Evolutionary conservation across 2,113 vertebrate genomes (phyloP), one percentile per base, ranked within the genome.

Genomic region (Amia ocellicauda): DNA sequence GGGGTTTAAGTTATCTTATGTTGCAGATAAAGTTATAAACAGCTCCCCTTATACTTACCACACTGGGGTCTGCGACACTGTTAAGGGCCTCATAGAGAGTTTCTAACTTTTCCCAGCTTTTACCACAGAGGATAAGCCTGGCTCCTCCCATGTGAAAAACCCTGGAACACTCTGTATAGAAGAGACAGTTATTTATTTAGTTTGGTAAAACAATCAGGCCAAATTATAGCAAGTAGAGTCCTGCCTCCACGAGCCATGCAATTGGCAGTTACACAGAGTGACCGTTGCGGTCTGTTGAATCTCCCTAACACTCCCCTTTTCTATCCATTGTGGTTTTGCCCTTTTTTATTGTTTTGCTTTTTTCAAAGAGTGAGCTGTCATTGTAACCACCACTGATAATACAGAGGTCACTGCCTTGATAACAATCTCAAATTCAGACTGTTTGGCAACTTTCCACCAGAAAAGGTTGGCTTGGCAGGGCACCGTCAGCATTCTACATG

Each of bases 71-170:
- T 58, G 94, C 87, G 9, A 83, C 86, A 0, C 69, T 88, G 10
- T 86, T 89, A 75, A 99, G 76, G 41, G 88, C 78, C 23, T 95
- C 91, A 7, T 89, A 86, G 24, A 99, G 85, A n/a, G 78, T 90
- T 81, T 98, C 91, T 17, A 99, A 78, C 40, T 94, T 92, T 56
- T 99, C 94, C 93, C 93, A 93, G 42, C 81, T 90, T 11, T 87
- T 91, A 3, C 96, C 95, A 67, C 97, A 96, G 22, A 99, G 74
- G 68, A 99, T 88, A 60, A 99, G 86, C 53, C 94, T 91, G 9
- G 94, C 94, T 17, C 97, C 97, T 4, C 90, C 92, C 10, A 82
- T 60, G 3, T 99, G 96, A 78, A 99, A 94, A 56, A 94, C 85
- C 7, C 79, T 86, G 57, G 96, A 90, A 60, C 94, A 95, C 68